Evolutionary conservation across 2,888 invertebrate species (phyloP), one percentile per base, ranked within the genome.

Genomic region (Hyposoter dolosus): DNA sequence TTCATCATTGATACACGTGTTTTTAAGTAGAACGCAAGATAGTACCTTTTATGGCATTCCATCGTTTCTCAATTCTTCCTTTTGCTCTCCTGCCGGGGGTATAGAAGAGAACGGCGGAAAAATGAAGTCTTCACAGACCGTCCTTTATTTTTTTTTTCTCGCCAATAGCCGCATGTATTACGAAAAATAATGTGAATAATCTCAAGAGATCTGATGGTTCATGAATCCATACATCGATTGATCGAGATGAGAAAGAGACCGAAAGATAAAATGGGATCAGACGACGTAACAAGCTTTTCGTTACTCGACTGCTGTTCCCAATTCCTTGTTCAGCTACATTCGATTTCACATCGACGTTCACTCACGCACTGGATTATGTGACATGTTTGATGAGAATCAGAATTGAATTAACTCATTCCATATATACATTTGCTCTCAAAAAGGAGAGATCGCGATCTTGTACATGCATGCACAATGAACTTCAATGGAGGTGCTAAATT

Each of bases 11-110:
- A 85, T 83, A 83, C 74, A 84, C 75, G 63, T 77, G 74, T 81
- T 66, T 77, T 69, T 74, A 92, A 92, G 89, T 92, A 87, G 91
- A 89, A 89, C 91, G 88, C 89, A 87, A 91, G 91, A 90, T 91
- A 90, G 89, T 86, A 82, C 93, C 92, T 91, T 93, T 90, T 92
- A 93, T 66, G 92, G 92, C 74, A 89, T 69, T 86, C 90, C 89
- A 90, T 88, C 86, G 83, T 84, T 81, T 85, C 66, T 89, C 89
- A 90, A 66, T 65, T 74, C 60, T 65, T 43, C 50, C 17, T 53
- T 65, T 65, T 50, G 53, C 47, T 12, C 47, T 12, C 19, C 63
- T 12, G 40, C 63, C 47, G 63, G 63, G n/a, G 45, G 43, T 66
- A 5, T 40, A 17, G 9, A 68, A 53, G 53, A 66, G 32, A 23